Evolutionary conservation across 2,797 vertebrate genomes (phyloP), one percentile per base, ranked within the genome.

Genomic region (Paratrypauchen microcephalus): DNA sequence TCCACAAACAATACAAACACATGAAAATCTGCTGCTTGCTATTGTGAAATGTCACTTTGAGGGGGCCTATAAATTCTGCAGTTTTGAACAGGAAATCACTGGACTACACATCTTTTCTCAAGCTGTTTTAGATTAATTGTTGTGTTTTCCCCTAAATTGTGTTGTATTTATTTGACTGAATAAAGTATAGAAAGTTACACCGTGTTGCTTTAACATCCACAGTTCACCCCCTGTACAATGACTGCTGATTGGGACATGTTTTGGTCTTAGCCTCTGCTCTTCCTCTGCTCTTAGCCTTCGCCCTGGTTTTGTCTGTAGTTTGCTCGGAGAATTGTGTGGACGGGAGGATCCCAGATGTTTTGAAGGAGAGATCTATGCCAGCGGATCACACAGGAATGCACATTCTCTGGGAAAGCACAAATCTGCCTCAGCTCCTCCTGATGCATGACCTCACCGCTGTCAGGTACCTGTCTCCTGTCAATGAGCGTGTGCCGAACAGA

Each of bases 281-380:
- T 79, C 65, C 41, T 24, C 64, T 57, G 76, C 59, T 28, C 52
- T 30, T 28, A 56, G 80, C 72, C 74, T 69, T 64, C 74, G 75
- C 70, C 79, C 76, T 79, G 82, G 84, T 85, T 83, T 83, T 86
- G 83, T 85, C 83, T 82, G 75, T 84, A 88, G 87, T 86, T 84
- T 87, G 83, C 84, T 88, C 65, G 19, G 78, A 62, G 75, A 64
- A 63, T 85, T 83, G 84, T 80, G 86, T 91, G 86, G 87, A 75
- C 88, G 86, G 86, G 87, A 92, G 86, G 88, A 75, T 88, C 87
- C 88, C 91, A 92, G 90, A 92, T 92, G 92, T 93, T 92, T 82
- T 83, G 70, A 75, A 82, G 82, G 74, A 88, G 78, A 91, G 90
- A 90, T 92, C 88, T 86, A 87, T 91, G 89, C 85, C 84, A 88